Evolutionary conservation across 2,113 vertebrate species (phyloP), one percentile per base, ranked within the genome.

Genomic region (Peromyscus polionotus): DNA sequence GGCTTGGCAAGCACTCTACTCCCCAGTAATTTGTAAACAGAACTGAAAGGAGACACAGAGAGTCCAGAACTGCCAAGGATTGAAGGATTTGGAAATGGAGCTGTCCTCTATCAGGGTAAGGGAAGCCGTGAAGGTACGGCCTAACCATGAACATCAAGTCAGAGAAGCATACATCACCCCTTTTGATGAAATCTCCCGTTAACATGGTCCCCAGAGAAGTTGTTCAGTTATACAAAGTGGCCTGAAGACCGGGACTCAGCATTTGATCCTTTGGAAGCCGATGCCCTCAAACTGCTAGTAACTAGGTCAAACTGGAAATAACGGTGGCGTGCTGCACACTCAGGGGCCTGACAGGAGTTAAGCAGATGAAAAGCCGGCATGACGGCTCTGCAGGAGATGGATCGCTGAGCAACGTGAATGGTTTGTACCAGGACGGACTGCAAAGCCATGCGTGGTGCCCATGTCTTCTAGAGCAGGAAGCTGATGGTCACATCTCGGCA

Each of bases 341-440:
- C 73, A 3, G 0, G 42, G 51, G 68, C 59, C 70, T 68, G 26
- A 48, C 7, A 1, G 11, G 59, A 61, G n/a, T 45, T 36, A 73
- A 39, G 0, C 19, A 10, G 59, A 24, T 33, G 36, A 22, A 45
- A 67, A 72, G 28, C 20, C 70, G 36, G 63, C 1, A 19, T 6
- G 5, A 2, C 0, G 5, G 79, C 42, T 94, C 45, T 13, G 5
- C 3, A 54, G 91, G 54, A 39, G 33, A 75, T 7, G 54, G 54
- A 72, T 26, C 0, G 0, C 19, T 54, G 48, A 51, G 13, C 59
- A 16, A 42, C 7, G 13, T 0, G 6, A 3, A 3, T 22, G 48
- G 12, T n/a, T 17, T 33, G 59, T 31, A n/a, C 33, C 36, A 31
- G 51, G 80, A 70, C 0, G 48, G 76, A 80, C 16, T 9, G 7